A percentile compares a stretch with the other conserved stretches of the same genome.
Evolutionary conservation across 1,140 invertebrate species (phyloP).

Genomic region (Pseudomyrmex dendroicus): DNA sequence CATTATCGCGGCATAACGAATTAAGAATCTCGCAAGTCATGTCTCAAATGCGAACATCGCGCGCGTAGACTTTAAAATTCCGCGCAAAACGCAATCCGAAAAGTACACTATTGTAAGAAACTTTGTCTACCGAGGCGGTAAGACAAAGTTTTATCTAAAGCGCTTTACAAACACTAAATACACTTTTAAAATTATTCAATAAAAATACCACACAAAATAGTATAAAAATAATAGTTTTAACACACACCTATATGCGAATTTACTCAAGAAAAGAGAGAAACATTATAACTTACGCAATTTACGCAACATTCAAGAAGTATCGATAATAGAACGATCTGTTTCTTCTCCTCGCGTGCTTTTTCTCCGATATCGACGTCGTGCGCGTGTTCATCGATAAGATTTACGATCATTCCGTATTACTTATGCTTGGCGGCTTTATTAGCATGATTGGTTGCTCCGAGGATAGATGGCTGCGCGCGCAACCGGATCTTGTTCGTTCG

Average conservation of each 20-base stretch:
- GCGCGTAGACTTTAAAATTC: background rate
- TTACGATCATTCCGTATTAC: slow-evolving; percentile 70
- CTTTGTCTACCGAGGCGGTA: too few relatives aligned
- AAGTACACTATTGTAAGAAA: background rate
- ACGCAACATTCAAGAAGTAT: background rate
- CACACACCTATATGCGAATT: background rate
- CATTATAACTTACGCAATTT: background rate
- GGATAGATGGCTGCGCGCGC: slow-evolving; percentile 63
- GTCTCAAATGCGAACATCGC: background rate
- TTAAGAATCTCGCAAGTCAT: slow-evolving; percentile 29
- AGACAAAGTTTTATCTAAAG: background rate
- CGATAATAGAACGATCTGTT: background rate
- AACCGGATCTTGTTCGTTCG: slow-evolving; percentile 65
- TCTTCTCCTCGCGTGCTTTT: background rate
- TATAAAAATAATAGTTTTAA: background rate
- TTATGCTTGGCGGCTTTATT: slow-evolving; percentile 69
- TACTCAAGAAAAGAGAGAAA: background rate
- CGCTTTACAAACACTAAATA: background rate
- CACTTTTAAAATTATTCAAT: too few relatives aligned
- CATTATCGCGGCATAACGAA: slow-evolving; percentile 36
- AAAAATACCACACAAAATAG: too few relatives aligned
- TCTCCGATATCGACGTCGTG: slow-evolving; percentile 30
- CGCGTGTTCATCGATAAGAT: slow-evolving; percentile 60
- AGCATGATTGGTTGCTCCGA: slow-evolving; percentile 68
- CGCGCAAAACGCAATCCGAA: background rate